phyloP scores from a whole-genome alignment of 2,113 vertebrate genomes.

The Origma solitaria region DNA sequence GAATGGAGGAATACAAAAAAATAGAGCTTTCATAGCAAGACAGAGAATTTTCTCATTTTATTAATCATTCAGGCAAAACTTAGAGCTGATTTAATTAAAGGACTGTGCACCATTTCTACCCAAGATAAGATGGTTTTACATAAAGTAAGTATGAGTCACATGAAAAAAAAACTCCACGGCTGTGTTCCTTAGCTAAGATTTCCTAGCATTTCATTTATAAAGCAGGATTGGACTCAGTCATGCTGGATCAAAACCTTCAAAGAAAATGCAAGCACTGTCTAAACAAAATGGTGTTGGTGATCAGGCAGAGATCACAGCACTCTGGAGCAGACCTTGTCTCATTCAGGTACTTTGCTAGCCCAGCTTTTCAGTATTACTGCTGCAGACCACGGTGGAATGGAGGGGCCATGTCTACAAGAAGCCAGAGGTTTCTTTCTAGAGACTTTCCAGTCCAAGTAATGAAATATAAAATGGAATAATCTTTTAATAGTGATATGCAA shows the following conservation, averaged over 20 bases:
- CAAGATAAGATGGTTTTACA: slow-evolving; percentile 30
- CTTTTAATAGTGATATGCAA: background rate
- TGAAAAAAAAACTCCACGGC: background rate
- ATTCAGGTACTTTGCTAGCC: background rate
- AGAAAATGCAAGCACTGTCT: background rate
- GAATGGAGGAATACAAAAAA: background rate
- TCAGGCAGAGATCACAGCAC: background rate
- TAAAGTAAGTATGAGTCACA: background rate
- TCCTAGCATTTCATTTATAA: background rate
- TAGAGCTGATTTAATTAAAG: slow-evolving; percentile 49
- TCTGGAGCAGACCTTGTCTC: background rate
- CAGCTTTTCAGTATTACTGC: background rate
- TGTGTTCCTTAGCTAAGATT: background rate
- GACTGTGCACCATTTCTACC: slow-evolving; percentile 1
- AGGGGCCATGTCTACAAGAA: background rate
- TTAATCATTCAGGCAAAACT: slow-evolving; percentile 52
- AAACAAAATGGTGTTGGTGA: background rate
- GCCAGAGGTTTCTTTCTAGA: background rate
- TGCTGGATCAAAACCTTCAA: background rate
- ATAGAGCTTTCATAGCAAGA: background rate
- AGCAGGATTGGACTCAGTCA: background rate
- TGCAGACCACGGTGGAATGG: background rate
- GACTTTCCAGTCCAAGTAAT: background rate
- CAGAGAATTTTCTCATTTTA: slow-evolving; percentile 37
- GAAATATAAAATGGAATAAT: background rate